Conservation (phyloP, 2,113 vertebrate species). For the Saguinus imperator region DNA sequence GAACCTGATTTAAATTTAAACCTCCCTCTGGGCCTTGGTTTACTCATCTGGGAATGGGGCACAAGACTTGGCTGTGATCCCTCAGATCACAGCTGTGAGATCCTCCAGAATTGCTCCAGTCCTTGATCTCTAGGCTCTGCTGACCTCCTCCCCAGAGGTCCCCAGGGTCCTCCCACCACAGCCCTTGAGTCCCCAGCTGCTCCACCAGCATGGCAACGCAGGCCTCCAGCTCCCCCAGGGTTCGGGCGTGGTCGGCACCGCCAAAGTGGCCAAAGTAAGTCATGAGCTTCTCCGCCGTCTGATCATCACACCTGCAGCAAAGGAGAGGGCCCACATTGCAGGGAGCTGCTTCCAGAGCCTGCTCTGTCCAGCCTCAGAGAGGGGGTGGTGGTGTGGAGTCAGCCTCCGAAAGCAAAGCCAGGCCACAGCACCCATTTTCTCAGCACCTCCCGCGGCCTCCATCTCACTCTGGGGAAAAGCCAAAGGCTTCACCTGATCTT, state of each 20-base stretch:
- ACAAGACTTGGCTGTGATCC: background rate
- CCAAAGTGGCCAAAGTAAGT: conserved; percentile 79
- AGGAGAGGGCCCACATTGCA: background rate
- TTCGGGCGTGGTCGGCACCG: conserved; percentile 75
- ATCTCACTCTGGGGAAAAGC: background rate
- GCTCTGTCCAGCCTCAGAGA: too few species aligned
- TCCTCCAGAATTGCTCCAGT: too few species aligned
- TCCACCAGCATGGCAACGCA: conserved; percentile 82
- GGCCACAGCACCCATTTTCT: background rate
- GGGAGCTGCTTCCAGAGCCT: background rate
- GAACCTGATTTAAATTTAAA: background rate
- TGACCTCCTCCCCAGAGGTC: conserved; percentile 88
- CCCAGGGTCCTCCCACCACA: conserved; percentile 77
- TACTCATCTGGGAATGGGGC: background rate
- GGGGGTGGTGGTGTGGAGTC: accelerated
- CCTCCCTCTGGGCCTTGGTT: background rate
- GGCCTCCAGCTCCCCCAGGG: conserved; percentile 83
- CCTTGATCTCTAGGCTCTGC: background rate
- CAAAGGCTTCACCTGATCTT: background rate
- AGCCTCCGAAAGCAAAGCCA: background rate
- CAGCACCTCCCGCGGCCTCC: background rate
- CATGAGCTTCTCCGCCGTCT: conserved; percentile 83
- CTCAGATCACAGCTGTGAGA: background rate
- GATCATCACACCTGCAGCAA: conserved; percentile 87
- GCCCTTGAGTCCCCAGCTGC: conserved; percentile 86